Evolutionary conservation across 2,888 invertebrate genomes (phyloP), one percentile per base, ranked within the genome.

Genomic region (Ypsolopha sequella): DNA sequence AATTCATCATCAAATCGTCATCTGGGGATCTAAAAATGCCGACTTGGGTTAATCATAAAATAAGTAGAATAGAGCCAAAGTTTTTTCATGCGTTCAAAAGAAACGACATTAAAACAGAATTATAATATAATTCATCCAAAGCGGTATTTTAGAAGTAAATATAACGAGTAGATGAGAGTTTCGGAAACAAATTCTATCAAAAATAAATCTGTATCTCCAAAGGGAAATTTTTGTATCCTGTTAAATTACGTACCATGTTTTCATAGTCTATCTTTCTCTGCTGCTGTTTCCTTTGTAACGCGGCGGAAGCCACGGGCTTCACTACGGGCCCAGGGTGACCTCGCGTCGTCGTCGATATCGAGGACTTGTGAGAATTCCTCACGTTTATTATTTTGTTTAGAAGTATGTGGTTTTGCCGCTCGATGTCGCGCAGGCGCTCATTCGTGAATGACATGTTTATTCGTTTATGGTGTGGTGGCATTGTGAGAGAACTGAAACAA

Each of bases 341-440:
- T 3, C 62, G 57, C 0, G 66, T 33, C 0, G 85, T 57, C 0
- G 66, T 33, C 0, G 85, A 76, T 54, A 80, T 74, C 52, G 81
- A 72, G 9, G 80, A 73, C 64, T 76, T 78, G 51, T 60, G 65
- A 1, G 56, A 60, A 57, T 80, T 80, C n/a, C 81, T 68, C 0
- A 79, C 88, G 49, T 80, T 79, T 52, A 90, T 65, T 56, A 90
- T 90, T 70, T 89, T 90, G 41, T 80, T 76, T 8, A 90, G 64
- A 2, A 90, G 68, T 8, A 90, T 89, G 57, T 88, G 84, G 62
- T 90, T 90, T 61, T 89, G 88, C 1, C 90, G 74, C 58, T 90
- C 89, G 11, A 90, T 90, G 60, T 90, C 89, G 0, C 90, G 77
- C 50, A 89, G 72, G 4, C 89, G 76, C n/a, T 88, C 88, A 64